phyloP scores from a whole-genome alignment of 2,113 vertebrate species.

The Pimephales promelas region DNA sequence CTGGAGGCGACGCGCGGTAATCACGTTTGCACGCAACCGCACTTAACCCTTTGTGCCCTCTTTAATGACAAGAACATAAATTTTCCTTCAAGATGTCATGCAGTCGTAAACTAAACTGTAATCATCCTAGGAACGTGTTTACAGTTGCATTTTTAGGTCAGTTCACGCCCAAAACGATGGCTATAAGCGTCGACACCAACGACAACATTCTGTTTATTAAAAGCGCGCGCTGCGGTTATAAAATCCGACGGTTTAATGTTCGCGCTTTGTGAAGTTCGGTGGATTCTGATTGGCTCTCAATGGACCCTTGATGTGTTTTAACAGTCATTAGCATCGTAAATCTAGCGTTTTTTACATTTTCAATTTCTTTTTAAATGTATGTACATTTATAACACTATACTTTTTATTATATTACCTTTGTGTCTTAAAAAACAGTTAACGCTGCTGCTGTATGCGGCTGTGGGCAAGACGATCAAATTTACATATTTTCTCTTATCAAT shows the following conservation, averaged over 20 bases:
- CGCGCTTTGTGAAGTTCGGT: neutral
- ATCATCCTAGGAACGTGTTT: neutral
- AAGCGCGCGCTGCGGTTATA: neutral
- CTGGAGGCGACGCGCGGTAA: slow-evolving; percentile 71
- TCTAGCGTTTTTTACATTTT: neutral
- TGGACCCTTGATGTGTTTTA: neutral
- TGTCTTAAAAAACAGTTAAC: too few species aligned
- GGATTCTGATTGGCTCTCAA: neutral
- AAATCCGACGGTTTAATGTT: too few species aligned
- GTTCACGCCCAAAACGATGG: neutral
- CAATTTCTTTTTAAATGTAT: too few species aligned
- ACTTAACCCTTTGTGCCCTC: slow-evolving; percentile 68
- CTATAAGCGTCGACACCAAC: neutral
- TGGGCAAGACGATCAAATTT: too few species aligned
- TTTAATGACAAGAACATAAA: slow-evolving; percentile 20
- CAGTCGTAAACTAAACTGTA: neutral
- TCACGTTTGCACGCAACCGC: slow-evolving; percentile 76
- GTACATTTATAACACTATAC: too few species aligned
- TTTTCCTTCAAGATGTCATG: slow-evolving; percentile 29
- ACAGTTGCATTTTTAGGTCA: neutral
- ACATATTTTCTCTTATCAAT: too few species aligned
- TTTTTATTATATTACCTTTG: too few species aligned
- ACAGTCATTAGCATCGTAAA: neutral
- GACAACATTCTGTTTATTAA: neutral
- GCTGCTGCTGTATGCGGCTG: too few species aligned